Base-by-base conservation (phyloP, 37 sponge, comb jelly and placozoan genomes). In the Mnemiopsis leidyi region DNA sequence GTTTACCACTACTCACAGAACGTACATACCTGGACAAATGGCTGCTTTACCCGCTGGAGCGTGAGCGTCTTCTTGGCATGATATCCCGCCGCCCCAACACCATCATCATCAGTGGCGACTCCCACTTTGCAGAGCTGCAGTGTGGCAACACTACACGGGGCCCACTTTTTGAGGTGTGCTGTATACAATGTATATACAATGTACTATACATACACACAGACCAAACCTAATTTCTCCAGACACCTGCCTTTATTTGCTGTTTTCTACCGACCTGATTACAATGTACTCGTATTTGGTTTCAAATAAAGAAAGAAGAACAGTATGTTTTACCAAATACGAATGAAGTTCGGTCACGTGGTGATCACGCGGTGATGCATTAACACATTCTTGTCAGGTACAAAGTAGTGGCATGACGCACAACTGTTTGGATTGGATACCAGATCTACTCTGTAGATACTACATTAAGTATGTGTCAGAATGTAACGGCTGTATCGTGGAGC, bases 321-420 rank as follows among this genome's bases (percentile, higher is more conserved):
- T n/a, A n/a, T n/a, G n/a, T n/a, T n/a, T n/a, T n/a, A n/a, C n/a
- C n/a, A n/a, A n/a, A n/a, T n/a, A n/a, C n/a, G n/a, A n/a, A n/a
- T n/a, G n/a, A n/a, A n/a, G n/a, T n/a, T n/a, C n/a, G n/a, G n/a
- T n/a, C n/a, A n/a, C n/a, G n/a, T n/a, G n/a, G n/a, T n/a, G n/a
- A n/a, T n/a, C n/a, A n/a, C n/a, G n/a, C n/a, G n/a, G n/a, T n/a
- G n/a, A n/a, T n/a, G n/a, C n/a, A n/a, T n/a, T n/a, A n/a, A n/a
- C n/a, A n/a, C n/a, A n/a, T n/a, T n/a, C n/a, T n/a, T n/a, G n/a
- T 79, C 36, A 85, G 90, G 40, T 85, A 3, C 90, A 85, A 21
- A 85, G 90, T 39, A 85, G 90, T 39, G 90, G 90, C 23, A 85
- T 85, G 90, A 85, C 90, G 23, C 90, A 85, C 61, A 85, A 85